A percentile compares a stretch with the other conserved stretches of the same genome.
Evolutionary conservation across 2,888 invertebrate species (phyloP).

Genomic region (Andrena fulva): DNA sequence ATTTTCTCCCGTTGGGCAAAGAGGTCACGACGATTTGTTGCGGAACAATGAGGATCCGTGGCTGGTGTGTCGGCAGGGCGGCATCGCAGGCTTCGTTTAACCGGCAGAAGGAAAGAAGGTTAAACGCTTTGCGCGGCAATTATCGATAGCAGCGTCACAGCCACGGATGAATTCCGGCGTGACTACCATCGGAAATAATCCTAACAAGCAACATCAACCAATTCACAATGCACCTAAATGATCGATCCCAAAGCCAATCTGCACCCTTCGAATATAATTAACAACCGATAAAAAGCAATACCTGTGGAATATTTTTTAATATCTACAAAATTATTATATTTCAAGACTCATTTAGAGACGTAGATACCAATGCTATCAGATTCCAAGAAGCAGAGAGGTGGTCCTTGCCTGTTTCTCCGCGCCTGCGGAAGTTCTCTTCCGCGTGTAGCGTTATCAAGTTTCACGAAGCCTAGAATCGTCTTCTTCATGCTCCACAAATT

Average conservation of each 20-base stretch:
- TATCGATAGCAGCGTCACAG: slow-evolving; percentile 41
- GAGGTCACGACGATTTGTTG: slow-evolving; percentile 68
- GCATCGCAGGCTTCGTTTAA: slow-evolving; percentile 59
- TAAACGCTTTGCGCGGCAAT: slow-evolving; percentile 52
- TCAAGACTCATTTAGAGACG: no score
- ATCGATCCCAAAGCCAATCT: no score
- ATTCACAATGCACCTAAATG: no score
- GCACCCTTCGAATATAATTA: no score
- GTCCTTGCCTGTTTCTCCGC: background rate
- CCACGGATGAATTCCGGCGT: slow-evolving; percentile 19
- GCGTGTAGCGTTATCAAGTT: no score
- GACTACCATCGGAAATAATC: background rate
- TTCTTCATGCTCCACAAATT: background rate
- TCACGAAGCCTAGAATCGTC: background rate
- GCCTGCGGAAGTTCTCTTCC: no score
- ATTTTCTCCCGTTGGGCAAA: slow-evolving; percentile 57
- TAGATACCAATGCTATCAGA: background rate
- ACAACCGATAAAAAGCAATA: no score
- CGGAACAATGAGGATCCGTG: slow-evolving; percentile 64
- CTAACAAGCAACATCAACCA: background rate
- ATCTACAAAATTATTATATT: no score
- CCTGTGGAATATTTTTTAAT: no score
- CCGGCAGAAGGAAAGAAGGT: slow-evolving; percentile 57
- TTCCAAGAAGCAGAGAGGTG: background rate
- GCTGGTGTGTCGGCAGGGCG: slow-evolving; percentile 38